Evolutionary conservation across 2,113 vertebrate genomes (phyloP), one percentile per base, ranked within the genome.

Genomic region (Ammospiza caudacuta): DNA sequence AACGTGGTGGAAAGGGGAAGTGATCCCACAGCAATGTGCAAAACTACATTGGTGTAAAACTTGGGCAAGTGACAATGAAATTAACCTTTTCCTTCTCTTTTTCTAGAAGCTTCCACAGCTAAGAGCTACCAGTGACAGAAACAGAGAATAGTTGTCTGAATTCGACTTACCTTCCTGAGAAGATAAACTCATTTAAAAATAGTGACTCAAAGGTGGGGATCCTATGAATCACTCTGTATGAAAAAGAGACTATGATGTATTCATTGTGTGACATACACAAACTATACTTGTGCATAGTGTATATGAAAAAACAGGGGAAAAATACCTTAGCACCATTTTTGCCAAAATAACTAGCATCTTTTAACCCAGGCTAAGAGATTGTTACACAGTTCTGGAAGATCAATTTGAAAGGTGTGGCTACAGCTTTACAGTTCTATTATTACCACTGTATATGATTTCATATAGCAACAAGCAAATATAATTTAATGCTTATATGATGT

Each of bases 1-100:
- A 5, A 51, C 27, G 1, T 0, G 1, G 37, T 46, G 35, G 47
- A 15, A 35, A 78, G 17, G 22, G 24, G 9, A 28, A 37, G 25
- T 6, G 39, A 84, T 46, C 33, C 64, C 33, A 18, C 20, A 27
- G 20, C 15, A 5, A 10, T 3, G 7, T 15, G 17, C 15, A 4
- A 68, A 75, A 23, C 58, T 44, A 13, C 24, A 18, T 28, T 10
- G 2, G 8, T 28, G 62, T 62, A 54, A 80, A 73, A 43, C 51
- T 8, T 58, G 51, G n/a, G 35, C 15, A 57, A 74, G 15, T 13
- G 22, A 17, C 25, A 73, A 49, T 35, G n/a, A 9, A 55, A 33
- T 41, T 7, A 52, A 47, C 10, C 2, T 41, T 79, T 46, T 54
- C 31, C 5, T 47, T 20, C 4, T 61, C 14, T 33, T 62, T 61